Evolutionary conservation across 92 coral and sea anemone genomes (phyloP).

Genomic region (Metridium senile): DNA sequence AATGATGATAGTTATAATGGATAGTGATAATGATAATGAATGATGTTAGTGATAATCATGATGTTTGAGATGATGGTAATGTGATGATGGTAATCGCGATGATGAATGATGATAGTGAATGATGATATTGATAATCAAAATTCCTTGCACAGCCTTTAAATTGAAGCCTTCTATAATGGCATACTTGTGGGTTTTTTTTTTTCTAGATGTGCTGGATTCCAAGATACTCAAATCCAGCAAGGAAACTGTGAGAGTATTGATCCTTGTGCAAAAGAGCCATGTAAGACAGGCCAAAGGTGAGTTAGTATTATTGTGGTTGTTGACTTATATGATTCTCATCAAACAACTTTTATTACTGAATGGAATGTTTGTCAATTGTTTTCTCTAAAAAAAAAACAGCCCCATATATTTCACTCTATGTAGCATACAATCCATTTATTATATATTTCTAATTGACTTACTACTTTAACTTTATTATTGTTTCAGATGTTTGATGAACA

Average conservation of each 20-base stretch:
- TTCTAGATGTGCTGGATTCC: constrained; percentile 75
- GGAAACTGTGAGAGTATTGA: constrained; percentile 81
- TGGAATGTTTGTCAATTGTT: no score
- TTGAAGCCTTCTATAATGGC: no score
- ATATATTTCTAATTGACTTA: not conserved
- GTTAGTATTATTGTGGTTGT: not conserved
- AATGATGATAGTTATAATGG: not conserved
- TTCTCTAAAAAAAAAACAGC: no score
- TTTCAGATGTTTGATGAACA: constrained; percentile 83
- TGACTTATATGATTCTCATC: not conserved
- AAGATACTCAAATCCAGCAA: constrained; percentile 29
- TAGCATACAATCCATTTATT: not conserved
- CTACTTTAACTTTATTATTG: no score
- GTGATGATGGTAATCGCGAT: not conserved
- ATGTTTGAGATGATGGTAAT: not conserved
- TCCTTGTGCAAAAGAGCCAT: constrained; percentile 83
- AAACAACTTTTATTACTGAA: no score
- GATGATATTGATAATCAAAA: no score
- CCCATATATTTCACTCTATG: no score
- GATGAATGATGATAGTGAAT: not conserved
- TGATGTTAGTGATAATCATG: not conserved
- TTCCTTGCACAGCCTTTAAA: no score
- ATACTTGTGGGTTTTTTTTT: no score
- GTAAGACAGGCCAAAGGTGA: constrained; percentile 44
- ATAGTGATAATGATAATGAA: not conserved